phyloP scores from a whole-genome alignment of 2,888 invertebrate species.

The Eupithecia subumbrata region DNA sequence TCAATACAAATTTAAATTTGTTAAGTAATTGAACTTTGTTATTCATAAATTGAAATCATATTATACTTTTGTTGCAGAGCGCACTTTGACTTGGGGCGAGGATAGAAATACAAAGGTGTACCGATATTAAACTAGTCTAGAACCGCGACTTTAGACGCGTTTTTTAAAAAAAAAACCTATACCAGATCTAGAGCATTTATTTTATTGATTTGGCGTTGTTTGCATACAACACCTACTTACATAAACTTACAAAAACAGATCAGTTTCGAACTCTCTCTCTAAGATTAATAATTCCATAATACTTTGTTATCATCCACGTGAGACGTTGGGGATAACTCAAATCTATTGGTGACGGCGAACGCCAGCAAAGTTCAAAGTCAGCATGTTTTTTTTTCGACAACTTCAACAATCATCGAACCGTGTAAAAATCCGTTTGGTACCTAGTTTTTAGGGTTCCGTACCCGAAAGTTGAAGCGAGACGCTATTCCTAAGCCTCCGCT shows the following conservation, averaged over 20 bases:
- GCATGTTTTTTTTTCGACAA: not conserved
- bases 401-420: no score
- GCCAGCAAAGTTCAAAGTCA: not conserved
- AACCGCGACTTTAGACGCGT: not conserved
- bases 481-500: no score
- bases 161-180: not conserved
- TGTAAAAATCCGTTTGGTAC: no score
- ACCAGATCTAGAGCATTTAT: not conserved
- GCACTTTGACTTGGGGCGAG: not conserved
- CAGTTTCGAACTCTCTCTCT: not conserved
- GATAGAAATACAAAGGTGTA: not conserved
- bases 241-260: not conserved
- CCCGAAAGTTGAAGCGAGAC: no score
- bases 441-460: no score
- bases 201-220: not conserved
- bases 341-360: not conserved
- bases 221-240: no score
- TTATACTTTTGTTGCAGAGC: not conserved
- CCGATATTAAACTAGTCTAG: no score
- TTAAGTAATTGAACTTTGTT: constrained; percentile 49
- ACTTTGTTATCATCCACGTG: no score
- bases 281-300: not conserved
- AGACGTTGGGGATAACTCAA: not conserved
- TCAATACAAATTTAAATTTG: constrained; percentile 48
- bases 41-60: constrained; percentile 23